A percentile compares a stretch with the other conserved stretches of the same genome.
Conservation (phyloP, 2,113 vertebrate species). For the Scomber scombrus region DNA sequence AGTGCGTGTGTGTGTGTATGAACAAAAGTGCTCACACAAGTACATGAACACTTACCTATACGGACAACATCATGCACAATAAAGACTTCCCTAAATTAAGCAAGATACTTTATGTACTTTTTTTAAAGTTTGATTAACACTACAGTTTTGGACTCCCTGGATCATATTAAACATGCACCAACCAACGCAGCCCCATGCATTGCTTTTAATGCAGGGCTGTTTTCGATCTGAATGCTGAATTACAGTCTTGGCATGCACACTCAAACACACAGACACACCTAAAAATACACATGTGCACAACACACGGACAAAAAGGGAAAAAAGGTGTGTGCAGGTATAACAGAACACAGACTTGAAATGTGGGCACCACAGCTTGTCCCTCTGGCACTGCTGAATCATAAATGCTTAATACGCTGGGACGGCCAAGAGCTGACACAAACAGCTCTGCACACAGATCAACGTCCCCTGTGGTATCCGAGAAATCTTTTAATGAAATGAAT, state of each 20-base stretch:
- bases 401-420: not conserved
- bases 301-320: not conserved
- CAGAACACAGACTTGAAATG: conserved; percentile 49
- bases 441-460: not conserved
- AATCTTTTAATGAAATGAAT: conserved; percentile 1
- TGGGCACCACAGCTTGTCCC: conserved; percentile 8
- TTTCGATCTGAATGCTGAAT: not conserved
- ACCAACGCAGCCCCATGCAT: no score
- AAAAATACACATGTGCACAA: not conserved
- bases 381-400: conserved; percentile 56
- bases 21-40: not conserved
- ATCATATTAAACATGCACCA: no score
- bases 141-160: no score
- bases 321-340: conserved; percentile 37
- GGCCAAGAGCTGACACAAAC: not conserved
- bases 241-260: not conserved
- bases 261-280: not conserved
- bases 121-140: not conserved
- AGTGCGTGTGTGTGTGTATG: not conserved
- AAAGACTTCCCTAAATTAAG: not conserved
- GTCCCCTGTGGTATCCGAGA: not conserved
- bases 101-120: not conserved
- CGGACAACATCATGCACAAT: no score
- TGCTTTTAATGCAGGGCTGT: no score
- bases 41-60: not conserved